These are phyloP conservation scores for Lasioglossum malachurum DNA, from an alignment of 2,888 invertebrate species.

Conservation along the genomic window DNA sequence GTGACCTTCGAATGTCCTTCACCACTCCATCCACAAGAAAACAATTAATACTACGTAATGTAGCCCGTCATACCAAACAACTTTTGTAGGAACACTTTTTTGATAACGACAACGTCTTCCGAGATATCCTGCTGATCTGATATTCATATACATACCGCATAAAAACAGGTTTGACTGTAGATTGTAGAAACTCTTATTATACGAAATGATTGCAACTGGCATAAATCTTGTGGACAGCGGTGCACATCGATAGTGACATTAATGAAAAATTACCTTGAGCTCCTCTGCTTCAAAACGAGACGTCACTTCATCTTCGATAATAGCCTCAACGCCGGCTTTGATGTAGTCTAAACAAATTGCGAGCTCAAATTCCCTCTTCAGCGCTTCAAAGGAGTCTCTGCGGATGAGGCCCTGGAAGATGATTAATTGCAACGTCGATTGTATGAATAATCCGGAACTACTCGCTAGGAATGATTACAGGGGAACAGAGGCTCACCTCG, in stretches of 20 bases:
- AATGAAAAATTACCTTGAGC: slow-evolving; percentile 86
- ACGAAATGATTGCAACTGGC: not conserved
- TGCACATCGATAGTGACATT: not conserved
- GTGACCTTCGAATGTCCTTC: too few relatives aligned
- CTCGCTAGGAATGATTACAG: not conserved
- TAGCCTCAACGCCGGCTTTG: slow-evolving; percentile 97
- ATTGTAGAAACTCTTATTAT: not conserved
- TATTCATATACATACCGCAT: too few relatives aligned
- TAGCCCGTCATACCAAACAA: too few relatives aligned
- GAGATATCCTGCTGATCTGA: too few relatives aligned
- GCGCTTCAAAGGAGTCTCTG: slow-evolving; percentile 84
- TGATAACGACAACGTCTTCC: too few relatives aligned
- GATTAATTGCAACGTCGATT: not conserved
- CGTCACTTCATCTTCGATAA: slow-evolving; percentile 99
- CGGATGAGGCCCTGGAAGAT: slow-evolving; percentile 79
- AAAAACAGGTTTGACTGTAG: too few relatives aligned
- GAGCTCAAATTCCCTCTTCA: slow-evolving; percentile 91
- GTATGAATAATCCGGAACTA: not conserved
- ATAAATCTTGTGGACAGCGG: not conserved
- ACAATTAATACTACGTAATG: too few relatives aligned
- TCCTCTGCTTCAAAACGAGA: slow-evolving; percentile 98
- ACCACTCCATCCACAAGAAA: too few relatives aligned
- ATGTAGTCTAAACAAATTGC: slow-evolving; percentile 95
- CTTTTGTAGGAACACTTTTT: too few relatives aligned
- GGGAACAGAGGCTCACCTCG: slow-evolving; percentile 63